Base-by-base conservation (phyloP, 2,113 vertebrate genomes). In the Machaerirhynchus nigripectus region DNA sequence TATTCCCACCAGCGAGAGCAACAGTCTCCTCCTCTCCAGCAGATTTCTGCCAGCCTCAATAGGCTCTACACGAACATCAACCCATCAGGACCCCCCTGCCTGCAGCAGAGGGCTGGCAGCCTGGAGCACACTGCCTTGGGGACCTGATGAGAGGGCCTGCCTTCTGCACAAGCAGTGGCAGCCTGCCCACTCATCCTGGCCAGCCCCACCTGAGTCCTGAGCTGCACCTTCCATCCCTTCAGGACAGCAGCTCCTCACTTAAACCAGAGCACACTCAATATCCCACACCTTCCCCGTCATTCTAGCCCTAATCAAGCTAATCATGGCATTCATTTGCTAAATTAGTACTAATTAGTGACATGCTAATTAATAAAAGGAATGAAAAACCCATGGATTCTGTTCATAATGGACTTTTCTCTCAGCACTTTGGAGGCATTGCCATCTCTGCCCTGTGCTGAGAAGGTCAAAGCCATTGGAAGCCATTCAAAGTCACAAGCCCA, bases 61-160 rank as follows among this genome's bases (percentile, higher is more conserved):
- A 2, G 4, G 20, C 7, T 67, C 10, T 33, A 2, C 8, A 28
- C 0, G 0, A 84, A 12, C 73, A 60, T 6, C 0, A 1, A 9
- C 6, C 18, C 53, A 24, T 3, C 24, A 2, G 7, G 30, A 56
- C 13, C 13, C 22, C 42, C 44, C 50, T 37, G 74, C 39, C 11
- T 4, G 1, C 56, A 79, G 85, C 42, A 33, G 24, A 44, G 47
- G 23, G 42, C 60, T 64, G 56, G 20, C 76, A 74, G 68, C 55
- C 73, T 35, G 20, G 28, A 42, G 28, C 20, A 14, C 19, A 0
- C 24, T 27, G 87, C 30, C 15, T 15, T 30, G 46, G 50, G 44
- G 28, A 30, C 23, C 3, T n/a, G 68, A 8, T 9, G 42, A 39
- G 22, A 55, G 52, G 0, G 33, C 17, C 19, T 57, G 8, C 61